Conservation (phyloP, 2,888 invertebrate genomes). For the Aphidius colemani region DNA sequence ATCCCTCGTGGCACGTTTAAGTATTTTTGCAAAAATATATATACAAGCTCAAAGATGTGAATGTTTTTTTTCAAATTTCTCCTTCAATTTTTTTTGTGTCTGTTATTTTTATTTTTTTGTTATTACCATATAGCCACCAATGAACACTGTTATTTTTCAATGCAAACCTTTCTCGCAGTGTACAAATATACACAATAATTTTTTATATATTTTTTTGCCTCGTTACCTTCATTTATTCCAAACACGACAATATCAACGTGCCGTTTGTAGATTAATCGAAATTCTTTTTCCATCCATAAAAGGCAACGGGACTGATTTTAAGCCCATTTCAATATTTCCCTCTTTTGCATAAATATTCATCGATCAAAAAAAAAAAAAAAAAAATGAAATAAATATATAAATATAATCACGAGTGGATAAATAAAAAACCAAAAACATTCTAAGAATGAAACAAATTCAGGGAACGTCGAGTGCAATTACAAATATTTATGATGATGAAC, state of each 20-base stretch:
- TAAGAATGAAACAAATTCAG: constrained; percentile 12
- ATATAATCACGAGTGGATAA: neutral
- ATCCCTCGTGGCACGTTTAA: constrained; percentile 22
- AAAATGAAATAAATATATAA: constrained; percentile 4
- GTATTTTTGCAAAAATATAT: constrained; percentile 18
- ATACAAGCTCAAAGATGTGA: constrained; percentile 11
- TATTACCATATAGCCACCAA: constrained; percentile 6
- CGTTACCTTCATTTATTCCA: constrained; percentile 27
- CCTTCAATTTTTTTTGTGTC: neutral
- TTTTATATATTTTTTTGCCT: constrained; percentile 21
- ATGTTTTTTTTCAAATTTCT: neutral
- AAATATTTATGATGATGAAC: constrained; percentile 14
- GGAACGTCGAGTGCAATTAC: constrained; percentile 16
- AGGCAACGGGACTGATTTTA: constrained; percentile 25
- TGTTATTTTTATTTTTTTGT: neutral
- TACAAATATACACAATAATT: neutral
- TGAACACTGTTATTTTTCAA: neutral
- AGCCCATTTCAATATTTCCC: constrained; percentile 13
- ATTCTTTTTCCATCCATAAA: constrained; percentile 28
- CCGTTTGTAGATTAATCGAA: constrained; percentile 31
- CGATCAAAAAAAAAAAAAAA: neutral
- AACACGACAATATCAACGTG: constrained; percentile 27
- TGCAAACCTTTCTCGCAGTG: constrained; percentile 7
- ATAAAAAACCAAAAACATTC: constrained; percentile 2
- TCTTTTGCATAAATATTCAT: constrained; percentile 9